phyloP scores from a whole-genome alignment of 2,888 invertebrate genomes.

The Cheilosia urbana region DNA sequence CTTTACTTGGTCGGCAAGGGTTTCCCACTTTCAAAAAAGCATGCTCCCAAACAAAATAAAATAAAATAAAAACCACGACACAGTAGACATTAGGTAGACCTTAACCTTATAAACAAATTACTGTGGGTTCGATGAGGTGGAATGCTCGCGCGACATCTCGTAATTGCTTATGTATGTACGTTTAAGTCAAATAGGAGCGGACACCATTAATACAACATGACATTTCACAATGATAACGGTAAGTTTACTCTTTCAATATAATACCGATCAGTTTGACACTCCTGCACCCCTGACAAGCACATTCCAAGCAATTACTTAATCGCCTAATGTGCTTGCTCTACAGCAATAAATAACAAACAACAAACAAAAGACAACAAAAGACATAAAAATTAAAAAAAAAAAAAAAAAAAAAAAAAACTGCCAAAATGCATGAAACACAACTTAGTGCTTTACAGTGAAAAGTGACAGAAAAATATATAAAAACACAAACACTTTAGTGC shows the following conservation, averaged over 20 bases:
- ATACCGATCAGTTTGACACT: slow-evolving; percentile 42
- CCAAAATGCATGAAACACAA: slow-evolving; percentile 57
- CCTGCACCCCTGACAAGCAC: slow-evolving; percentile 5
- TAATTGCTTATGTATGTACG: slow-evolving; percentile 15
- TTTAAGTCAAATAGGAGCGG: slow-evolving; percentile 33
- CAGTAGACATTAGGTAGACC: background rate
- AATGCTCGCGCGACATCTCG: slow-evolving; percentile 9
- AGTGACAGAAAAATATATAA: slow-evolving; percentile 54
- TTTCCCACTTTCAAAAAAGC: background rate
- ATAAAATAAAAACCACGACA: background rate
- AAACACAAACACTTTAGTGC: slow-evolving; percentile 61
- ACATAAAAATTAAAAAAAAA: background rate
- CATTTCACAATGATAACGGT: slow-evolving; percentile 55
- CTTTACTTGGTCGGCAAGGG: slow-evolving; percentile 23
- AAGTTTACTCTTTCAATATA: slow-evolving; percentile 46
- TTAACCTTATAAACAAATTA: background rate
- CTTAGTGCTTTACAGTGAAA: slow-evolving; percentile 66
- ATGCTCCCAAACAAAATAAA: background rate
- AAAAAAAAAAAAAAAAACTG: background rate
- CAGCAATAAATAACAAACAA: slow-evolving; percentile 19
- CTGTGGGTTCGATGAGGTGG: slow-evolving; percentile 3
- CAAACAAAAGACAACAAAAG: background rate
- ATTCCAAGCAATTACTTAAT: slow-evolving; percentile 17
- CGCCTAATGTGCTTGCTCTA: slow-evolving; percentile 64
- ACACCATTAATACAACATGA: slow-evolving; percentile 39